These are phyloP conservation scores for Ochropleura plecta DNA, from an alignment of 2,888 invertebrate species.

Conservation along the genomic window DNA sequence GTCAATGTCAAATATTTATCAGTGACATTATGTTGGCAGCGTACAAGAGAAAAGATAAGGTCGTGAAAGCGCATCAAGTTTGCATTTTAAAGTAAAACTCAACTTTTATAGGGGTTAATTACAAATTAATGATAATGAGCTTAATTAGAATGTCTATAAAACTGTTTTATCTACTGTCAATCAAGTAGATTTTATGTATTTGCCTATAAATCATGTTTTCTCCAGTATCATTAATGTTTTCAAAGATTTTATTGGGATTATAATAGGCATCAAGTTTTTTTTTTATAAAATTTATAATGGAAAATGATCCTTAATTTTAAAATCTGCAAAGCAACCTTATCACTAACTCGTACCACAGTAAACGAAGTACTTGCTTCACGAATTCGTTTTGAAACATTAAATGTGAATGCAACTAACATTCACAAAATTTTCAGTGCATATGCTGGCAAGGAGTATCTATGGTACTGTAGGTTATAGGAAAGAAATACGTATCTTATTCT, in stretches of 20 bases:
- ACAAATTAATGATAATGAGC: slow-evolving; percentile 11
- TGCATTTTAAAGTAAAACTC: slow-evolving; percentile 23
- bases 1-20: not conserved
- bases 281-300: not conserved
- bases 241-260: not conserved
- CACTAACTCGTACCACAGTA: not conserved
- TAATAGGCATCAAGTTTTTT: not conserved
- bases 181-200: slow-evolving; percentile 35
- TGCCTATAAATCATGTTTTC: slow-evolving; percentile 33
- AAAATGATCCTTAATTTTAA: not conserved
- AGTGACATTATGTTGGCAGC: not conserved
- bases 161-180: slow-evolving; percentile 20
- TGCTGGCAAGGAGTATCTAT: not conserved
- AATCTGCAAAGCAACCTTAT: not conserved
- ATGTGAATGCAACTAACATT: not conserved
- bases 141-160: slow-evolving; percentile 27
- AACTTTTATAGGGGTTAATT: slow-evolving; percentile 35
- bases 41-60: not conserved
- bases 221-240: slow-evolving; percentile 6
- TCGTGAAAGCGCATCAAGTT: slow-evolving; percentile 20
- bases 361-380: not conserved
- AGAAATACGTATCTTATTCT: too few species aligned
- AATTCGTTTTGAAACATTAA: not conserved
- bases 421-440: not conserved
- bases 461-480: too few species aligned